A percentile compares a stretch with the other conserved stretches of the same genome.
phyloP scores from a whole-genome alignment of 2,888 invertebrate species.

The Timema cristinae region DNA sequence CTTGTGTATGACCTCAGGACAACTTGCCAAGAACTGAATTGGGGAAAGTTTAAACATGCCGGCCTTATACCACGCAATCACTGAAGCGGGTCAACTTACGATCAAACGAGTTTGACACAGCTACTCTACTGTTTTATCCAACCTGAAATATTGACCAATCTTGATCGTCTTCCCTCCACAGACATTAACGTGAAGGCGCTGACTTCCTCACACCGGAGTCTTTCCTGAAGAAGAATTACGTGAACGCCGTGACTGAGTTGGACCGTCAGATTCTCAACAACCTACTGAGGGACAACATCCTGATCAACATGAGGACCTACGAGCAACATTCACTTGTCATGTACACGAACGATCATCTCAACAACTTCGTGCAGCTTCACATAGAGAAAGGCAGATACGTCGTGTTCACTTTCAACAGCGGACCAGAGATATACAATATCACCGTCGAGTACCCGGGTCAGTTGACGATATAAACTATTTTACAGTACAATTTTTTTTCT shows the following conservation, averaged over 20 bases:
- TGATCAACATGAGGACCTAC: conserved; percentile 88
- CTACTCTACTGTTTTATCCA: too few species aligned
- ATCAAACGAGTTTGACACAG: too few species aligned
- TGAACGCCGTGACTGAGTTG: conserved; percentile 59
- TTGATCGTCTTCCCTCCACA: conserved; percentile 42
- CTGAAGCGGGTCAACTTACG: too few species aligned
- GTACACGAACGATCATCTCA: conserved; percentile 88
- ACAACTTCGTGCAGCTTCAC: conserved; percentile 88
- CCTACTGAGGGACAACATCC: conserved; percentile 73
- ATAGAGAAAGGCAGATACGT: conserved; percentile 75
- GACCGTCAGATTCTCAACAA: conserved; percentile 62
- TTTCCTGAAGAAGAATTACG: conserved; percentile 75
- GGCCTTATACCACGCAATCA: too few species aligned
- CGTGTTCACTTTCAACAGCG: conserved; percentile 79
- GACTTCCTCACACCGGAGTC: conserved; percentile 81
- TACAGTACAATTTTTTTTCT: background rate
- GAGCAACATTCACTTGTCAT: conserved; percentile 75
- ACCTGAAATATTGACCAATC: too few species aligned
- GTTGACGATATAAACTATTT: background rate
- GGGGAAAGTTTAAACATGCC: too few species aligned
- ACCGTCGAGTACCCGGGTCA: conserved; percentile 64
- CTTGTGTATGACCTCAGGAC: too few species aligned
- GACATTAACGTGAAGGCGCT: conserved; percentile 87
- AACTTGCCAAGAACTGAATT: too few species aligned
- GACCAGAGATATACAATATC: conserved; percentile 72